A percentile compares a stretch with the other conserved stretches of the same genome.
phyloP scores from a whole-genome alignment of 2,113 vertebrate genomes.

The Esox niger region DNA sequence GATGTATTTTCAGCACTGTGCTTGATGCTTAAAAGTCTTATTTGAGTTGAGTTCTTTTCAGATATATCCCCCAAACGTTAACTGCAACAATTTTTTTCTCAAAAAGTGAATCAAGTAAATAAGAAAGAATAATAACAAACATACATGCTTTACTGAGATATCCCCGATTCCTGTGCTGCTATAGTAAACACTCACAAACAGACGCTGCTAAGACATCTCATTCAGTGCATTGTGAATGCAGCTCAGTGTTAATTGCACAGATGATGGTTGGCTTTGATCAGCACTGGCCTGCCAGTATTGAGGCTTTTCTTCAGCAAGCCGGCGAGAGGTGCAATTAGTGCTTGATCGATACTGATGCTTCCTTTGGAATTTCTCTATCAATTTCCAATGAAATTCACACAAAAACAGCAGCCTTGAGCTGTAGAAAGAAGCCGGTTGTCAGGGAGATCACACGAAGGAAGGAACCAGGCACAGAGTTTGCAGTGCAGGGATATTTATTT shows the following conservation, averaged over 20 bases:
- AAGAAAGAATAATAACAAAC: conserved; percentile 33
- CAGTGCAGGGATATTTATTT: too few relatives aligned
- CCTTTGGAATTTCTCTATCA: conserved; percentile 60
- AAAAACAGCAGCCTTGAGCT: conserved; percentile 51
- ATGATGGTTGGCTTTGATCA: conserved; percentile 52
- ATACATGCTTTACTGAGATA: conserved; percentile 23
- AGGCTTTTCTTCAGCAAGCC: conserved; percentile 36
- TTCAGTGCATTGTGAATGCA: conserved; percentile 33
- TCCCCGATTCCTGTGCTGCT: conserved; percentile 24
- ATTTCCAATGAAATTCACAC: conserved; percentile 55
- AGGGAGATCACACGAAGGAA: too few relatives aligned
- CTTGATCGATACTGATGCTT: conserved; percentile 50
- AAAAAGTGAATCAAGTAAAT: conserved; percentile 20
- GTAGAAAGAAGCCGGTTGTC: conserved; percentile 20
- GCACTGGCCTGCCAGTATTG: conserved; percentile 18
- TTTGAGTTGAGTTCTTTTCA: too few relatives aligned
- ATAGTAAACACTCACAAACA: conserved; percentile 4
- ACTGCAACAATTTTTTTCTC: neutral
- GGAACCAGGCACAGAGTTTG: too few relatives aligned
- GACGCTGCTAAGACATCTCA: conserved; percentile 6
- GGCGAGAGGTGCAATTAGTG: conserved; percentile 39
- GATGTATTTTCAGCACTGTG: too few relatives aligned
- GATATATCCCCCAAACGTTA: too few relatives aligned
- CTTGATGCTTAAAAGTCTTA: too few relatives aligned
- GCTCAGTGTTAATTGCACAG: conserved; percentile 44